Evolutionary conservation across 2,888 invertebrate species (phyloP).

Genomic region (Arge pagana): DNA sequence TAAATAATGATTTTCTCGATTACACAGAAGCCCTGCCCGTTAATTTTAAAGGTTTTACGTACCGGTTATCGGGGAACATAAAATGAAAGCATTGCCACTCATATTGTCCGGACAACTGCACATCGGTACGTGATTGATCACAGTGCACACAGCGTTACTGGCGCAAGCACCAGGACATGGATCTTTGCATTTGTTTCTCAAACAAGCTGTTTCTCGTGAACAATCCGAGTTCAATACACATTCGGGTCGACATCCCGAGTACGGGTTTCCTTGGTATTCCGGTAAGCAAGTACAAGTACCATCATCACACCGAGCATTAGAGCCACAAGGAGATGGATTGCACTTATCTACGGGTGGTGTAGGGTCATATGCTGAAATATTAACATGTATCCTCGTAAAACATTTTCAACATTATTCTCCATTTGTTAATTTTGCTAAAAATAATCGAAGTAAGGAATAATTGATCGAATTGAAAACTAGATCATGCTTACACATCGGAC

Average conservation of each 20-base stretch:
- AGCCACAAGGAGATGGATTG: slow-evolving; percentile 50
- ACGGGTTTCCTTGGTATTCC: slow-evolving; percentile 58
- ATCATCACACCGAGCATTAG: slow-evolving; percentile 47
- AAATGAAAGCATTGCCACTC: slow-evolving; percentile 70
- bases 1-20: slow-evolving; percentile 17
- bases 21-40: slow-evolving; percentile 14
- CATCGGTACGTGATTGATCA: slow-evolving; percentile 42
- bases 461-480: no score
- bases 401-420: slow-evolving; percentile 29
- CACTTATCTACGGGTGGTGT: slow-evolving; percentile 40
- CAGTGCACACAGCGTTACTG: slow-evolving; percentile 62
- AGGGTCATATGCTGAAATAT: slow-evolving; percentile 41
- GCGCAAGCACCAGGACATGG: slow-evolving; percentile 80
- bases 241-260: slow-evolving; percentile 75
- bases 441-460: slow-evolving; percentile 5
- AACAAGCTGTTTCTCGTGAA: slow-evolving; percentile 71
- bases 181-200: slow-evolving; percentile 74
- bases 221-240: slow-evolving; percentile 78
- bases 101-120: slow-evolving; percentile 64
- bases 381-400: no score
- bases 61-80: slow-evolving; percentile 19
- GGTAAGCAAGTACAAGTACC: slow-evolving; percentile 51
- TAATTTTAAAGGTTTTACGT: slow-evolving; percentile 26
- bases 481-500: slow-evolving; percentile 34
- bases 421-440: slow-evolving; percentile 27